Base-by-base conservation (phyloP, 2,888 invertebrate species). In the Drosophila acutilabella region DNA sequence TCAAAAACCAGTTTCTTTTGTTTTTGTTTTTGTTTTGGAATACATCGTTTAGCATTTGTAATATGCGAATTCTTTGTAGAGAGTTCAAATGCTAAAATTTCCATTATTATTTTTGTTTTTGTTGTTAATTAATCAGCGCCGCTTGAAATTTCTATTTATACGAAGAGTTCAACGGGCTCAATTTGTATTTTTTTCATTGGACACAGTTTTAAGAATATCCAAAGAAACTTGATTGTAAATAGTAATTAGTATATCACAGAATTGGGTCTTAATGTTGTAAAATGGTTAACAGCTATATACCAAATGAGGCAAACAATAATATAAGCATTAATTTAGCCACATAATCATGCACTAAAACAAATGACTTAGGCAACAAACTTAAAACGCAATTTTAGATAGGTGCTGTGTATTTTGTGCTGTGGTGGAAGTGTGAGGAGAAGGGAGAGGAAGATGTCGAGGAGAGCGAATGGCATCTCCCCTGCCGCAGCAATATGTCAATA, bases 291-390 rank as follows among this genome's bases (percentile, higher is more conserved):
- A 69, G 69, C 58, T 54, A 51, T 41, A 41, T 59, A 52, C 20
- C 30, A 38, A 45, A 58, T 74, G 57, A 54, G 53, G 38, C 36
- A 40, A 41, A 42, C 44, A 33, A 42, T 53, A 48, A 20, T 23
- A 23, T 20, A 18, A 41, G 54, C 51, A 50, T 79, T 74, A 64
- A 82, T 70, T 79, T 64, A 41, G 48, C 50, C 70, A 52, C 51
- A 70, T 66, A 74, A 23, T 23, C 23, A 70, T 38, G 40, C 57
- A 41, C 38, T 56, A 60, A 64, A 78, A 81, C 83, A 87, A 85
- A 85, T 89, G 85, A 89, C 87, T 89, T 84, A 68, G 53, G 79
- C 79, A 73, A 74, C 74, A 66, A 89, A 89, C 88, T 77, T 61
- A 73, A 54, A 20, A 60, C 62, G 71, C 65, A 87, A 83, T 80